phyloP scores from a whole-genome alignment of 2,797 vertebrate species.

The Fistularia commersonii region DNA sequence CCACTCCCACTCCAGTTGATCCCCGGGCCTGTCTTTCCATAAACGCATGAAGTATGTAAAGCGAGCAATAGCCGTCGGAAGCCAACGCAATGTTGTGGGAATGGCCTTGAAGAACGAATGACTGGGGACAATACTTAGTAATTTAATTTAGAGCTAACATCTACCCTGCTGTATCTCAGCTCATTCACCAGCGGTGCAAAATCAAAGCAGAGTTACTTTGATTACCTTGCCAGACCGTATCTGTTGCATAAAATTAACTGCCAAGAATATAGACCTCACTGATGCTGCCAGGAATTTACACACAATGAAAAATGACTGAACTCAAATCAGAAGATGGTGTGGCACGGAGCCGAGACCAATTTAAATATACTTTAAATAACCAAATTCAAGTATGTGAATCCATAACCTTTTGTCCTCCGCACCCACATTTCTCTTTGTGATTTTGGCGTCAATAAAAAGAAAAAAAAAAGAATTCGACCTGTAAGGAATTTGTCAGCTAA shows the following conservation, averaged over 20 bases:
- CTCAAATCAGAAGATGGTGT: background rate
- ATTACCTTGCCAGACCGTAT: conserved; percentile 32
- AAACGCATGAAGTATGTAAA: too few relatives aligned
- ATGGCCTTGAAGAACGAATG: conserved; percentile 3
- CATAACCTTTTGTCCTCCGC: too few relatives aligned
- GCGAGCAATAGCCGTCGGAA: background rate
- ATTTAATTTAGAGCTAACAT: conserved; percentile 6
- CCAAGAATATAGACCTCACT: conserved; percentile 24
- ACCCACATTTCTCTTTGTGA: background rate
- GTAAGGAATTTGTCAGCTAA: conserved; percentile 7
- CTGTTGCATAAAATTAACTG: conserved; percentile 26
- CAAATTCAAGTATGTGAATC: too few relatives aligned
- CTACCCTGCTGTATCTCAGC: conserved; percentile 5
- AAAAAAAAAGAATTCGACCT: background rate
- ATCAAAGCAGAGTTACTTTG: conserved; percentile 25
- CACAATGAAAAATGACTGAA: conserved; percentile 10
- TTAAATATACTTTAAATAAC: too few relatives aligned
- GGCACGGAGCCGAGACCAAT: background rate
- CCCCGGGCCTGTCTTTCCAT: background rate
- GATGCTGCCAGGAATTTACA: conserved; percentile 22
- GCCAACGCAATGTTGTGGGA: conserved; percentile 3
- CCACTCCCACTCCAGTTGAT: background rate
- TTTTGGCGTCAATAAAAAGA: background rate
- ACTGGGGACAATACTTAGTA: conserved; percentile 4
- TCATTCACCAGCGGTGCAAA: conserved; percentile 1